A percentile compares a stretch with the other conserved stretches of the same genome.
Evolutionary conservation across 1,140 invertebrate genomes (phyloP).

Genomic region (Xylocopa sonorina): DNA sequence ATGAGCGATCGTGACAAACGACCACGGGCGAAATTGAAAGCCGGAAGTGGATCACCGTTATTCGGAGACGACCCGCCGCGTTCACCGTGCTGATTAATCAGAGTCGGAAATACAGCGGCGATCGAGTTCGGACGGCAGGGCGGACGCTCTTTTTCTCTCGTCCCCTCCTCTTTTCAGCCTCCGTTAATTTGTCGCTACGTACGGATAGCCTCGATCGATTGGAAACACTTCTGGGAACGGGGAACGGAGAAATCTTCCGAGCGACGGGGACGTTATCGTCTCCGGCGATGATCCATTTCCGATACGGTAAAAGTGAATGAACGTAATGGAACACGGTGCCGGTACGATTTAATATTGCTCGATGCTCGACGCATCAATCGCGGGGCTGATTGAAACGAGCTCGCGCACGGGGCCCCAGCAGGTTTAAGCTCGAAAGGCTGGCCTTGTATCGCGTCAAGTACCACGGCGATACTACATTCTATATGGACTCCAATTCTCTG

Average conservation of each 20-base stretch:
- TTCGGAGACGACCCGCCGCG: too few relatives aligned
- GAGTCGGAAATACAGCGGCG: too few relatives aligned
- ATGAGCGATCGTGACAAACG: constrained; percentile 25
- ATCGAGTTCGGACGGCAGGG: too few relatives aligned
- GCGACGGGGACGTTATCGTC: too few relatives aligned
- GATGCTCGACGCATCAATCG: constrained; percentile 17
- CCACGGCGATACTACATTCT: background rate
- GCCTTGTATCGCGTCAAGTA: background rate
- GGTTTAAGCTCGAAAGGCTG: constrained; percentile 42
- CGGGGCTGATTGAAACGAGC: background rate
- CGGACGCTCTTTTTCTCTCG: too few relatives aligned
- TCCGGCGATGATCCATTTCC: constrained; percentile 42
- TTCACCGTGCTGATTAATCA: too few relatives aligned
- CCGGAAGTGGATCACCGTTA: constrained; percentile 1
- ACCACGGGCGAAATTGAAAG: constrained; percentile 12
- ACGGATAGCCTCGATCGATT: too few relatives aligned
- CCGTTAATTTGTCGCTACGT: too few relatives aligned
- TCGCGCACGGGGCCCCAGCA: background rate
- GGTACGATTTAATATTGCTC: constrained; percentile 18
- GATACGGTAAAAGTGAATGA: constrained; percentile 24
- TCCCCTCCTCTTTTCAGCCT: too few relatives aligned
- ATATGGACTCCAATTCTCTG: background rate
- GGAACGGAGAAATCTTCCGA: too few relatives aligned
- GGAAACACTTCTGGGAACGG: too few relatives aligned
- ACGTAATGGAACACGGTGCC: constrained; percentile 14